Conservation (phyloP, 1,140 invertebrate genomes). For the Cataglyphis hispanica region DNA sequence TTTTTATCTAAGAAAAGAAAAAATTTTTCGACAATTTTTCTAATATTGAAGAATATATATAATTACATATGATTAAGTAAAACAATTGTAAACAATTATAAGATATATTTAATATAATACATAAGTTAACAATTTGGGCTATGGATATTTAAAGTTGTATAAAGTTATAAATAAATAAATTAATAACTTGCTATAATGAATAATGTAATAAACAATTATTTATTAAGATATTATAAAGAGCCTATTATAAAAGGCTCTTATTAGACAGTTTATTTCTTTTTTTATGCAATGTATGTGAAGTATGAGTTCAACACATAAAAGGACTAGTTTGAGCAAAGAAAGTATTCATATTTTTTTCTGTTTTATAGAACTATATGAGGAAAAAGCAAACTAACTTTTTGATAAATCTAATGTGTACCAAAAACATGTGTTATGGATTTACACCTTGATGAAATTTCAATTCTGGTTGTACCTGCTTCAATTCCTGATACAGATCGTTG, state of each 20-base stretch:
- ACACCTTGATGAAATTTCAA: conserved; percentile 90
- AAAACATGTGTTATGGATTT: neutral
- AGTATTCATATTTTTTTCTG: neutral
- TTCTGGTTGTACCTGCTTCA: conserved; percentile 86
- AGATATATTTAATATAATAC: conserved; percentile 42
- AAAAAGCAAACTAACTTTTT: neutral
- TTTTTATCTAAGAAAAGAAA: neutral
- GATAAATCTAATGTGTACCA: neutral
- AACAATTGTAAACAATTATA: neutral
- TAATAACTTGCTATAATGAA: neutral
- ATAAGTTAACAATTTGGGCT: conserved; percentile 9
- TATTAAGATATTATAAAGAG: no score
- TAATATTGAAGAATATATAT: neutral
- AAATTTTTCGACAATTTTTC: neutral
- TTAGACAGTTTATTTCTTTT: neutral
- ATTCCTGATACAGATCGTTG: conserved; percentile 89
- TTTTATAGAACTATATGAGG: neutral
- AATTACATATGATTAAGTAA: neutral
- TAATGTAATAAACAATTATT: neutral
- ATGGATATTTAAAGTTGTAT: neutral
- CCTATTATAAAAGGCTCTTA: neutral
- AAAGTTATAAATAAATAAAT: neutral
- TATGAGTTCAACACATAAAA: neutral
- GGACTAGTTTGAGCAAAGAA: neutral
- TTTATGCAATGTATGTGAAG: neutral